phyloP scores from a whole-genome alignment of 2,113 vertebrate species.

The Halcyon malimbica region DNA sequence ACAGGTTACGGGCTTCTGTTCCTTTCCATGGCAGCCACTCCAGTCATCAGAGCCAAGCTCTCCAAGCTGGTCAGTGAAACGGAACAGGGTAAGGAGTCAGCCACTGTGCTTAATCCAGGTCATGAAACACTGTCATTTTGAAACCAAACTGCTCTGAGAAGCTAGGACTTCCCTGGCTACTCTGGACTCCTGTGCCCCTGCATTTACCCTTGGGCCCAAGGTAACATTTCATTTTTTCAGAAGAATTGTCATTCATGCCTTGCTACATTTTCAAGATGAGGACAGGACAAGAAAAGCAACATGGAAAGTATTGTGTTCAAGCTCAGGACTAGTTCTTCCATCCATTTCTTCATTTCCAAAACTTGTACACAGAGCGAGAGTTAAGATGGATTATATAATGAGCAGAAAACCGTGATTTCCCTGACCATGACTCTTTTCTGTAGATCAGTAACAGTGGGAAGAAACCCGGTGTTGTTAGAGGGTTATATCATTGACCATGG shows the following conservation, averaged over 20 bases:
- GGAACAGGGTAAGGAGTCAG: constrained; percentile 85
- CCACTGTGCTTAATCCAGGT: neutral
- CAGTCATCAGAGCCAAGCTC: constrained; percentile 91
- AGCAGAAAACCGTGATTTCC: neutral
- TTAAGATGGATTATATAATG: neutral
- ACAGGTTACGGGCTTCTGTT: constrained; percentile 89
- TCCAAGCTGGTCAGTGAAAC: constrained; percentile 86
- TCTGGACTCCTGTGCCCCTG: neutral
- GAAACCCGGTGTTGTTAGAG: neutral
- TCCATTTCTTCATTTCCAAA: neutral
- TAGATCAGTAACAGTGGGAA: constrained; percentile 42
- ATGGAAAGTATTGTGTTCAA: neutral
- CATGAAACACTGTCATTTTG: neutral
- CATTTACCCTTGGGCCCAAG: neutral
- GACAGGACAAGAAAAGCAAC: neutral
- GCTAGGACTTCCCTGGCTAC: neutral
- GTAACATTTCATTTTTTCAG: neutral
- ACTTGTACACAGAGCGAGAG: neutral
- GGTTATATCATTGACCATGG: constrained; percentile 15
- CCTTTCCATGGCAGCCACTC: constrained; percentile 85
- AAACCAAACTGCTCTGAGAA: neutral
- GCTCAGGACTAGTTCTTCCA: neutral
- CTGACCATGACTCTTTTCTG: neutral
- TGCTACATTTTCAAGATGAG: neutral
- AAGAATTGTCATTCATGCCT: neutral